These are phyloP conservation scores for Nyctalus aviator DNA, from an alignment of 2,797 vertebrate genomes.

Conservation along the genomic window DNA sequence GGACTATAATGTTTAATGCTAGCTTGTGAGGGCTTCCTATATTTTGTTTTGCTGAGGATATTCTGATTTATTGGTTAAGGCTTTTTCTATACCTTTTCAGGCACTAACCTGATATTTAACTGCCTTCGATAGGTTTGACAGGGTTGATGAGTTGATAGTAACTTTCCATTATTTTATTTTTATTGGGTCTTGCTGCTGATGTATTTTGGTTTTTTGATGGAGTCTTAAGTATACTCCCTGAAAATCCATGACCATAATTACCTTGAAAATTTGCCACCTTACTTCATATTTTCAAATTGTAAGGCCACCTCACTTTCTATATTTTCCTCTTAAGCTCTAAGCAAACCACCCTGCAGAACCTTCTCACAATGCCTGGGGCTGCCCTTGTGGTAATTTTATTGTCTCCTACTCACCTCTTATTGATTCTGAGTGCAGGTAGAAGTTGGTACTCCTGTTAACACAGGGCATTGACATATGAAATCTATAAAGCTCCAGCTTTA, in stretches of 20 bases:
- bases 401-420: not conserved
- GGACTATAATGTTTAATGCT: not conserved
- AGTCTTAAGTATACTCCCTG: not conserved
- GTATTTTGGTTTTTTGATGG: not conserved
- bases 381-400: not conserved
- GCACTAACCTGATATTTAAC: not conserved
- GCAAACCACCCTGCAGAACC: not conserved
- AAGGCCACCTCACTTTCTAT: not conserved
- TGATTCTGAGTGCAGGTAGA: not conserved
- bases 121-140: not conserved
- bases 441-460: rapidly evolving
- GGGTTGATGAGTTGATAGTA: not conserved
- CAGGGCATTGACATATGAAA: rapidly evolving
- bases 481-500: rapidly evolving
- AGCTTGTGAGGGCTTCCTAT: not conserved
- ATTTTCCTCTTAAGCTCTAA: not conserved
- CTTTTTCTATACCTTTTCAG: not conserved
- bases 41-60: slow-evolving; percentile 15
- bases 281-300: not conserved
- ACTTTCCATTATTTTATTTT: not conserved
- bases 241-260: not conserved
- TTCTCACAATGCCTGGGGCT: not conserved
- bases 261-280: not conserved
- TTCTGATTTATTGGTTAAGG: not conserved
- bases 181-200: not conserved